Conservation (phyloP, 2,888 invertebrate genomes). For the Helleia helle region DNA sequence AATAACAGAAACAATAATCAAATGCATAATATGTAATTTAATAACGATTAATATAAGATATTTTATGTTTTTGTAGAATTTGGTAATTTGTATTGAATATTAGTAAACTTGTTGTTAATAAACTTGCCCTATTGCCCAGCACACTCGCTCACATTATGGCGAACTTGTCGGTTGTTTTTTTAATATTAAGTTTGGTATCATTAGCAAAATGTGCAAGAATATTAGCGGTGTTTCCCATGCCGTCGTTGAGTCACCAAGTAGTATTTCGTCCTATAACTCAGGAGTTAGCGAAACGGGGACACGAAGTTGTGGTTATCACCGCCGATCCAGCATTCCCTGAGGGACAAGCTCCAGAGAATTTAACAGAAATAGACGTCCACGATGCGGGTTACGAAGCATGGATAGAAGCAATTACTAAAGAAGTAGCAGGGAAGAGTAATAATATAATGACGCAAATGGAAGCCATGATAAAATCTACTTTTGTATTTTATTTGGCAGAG, state of each 20-base stretch:
- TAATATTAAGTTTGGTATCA: neutral
- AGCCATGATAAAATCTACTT: neutral
- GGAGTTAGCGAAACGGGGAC: conserved; percentile 33
- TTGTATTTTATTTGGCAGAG: conserved; percentile 22
- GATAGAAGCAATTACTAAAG: conserved; percentile 11
- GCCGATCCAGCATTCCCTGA: conserved; percentile 27
- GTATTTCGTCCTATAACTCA: conserved; percentile 33
- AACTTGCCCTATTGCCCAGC: no score
- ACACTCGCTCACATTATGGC: no score
- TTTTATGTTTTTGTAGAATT: no score
- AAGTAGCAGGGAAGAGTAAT: neutral
- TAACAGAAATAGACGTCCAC: conserved; percentile 34
- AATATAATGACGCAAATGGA: neutral
- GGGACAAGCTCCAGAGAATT: conserved; percentile 25
- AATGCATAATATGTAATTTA: no score
- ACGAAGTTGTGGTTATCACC: conserved; percentile 28
- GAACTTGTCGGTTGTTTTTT: no score
- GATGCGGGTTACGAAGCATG: conserved; percentile 29
- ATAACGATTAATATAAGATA: no score
- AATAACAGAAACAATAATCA: no score
- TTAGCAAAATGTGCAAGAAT: conserved; percentile 30
- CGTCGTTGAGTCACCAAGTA: conserved; percentile 39
- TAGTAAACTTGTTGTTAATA: no score
- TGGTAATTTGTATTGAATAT: no score
- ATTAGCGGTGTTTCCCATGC: conserved; percentile 34